These are phyloP conservation scores for Archips crataeganus DNA, from an alignment of 2,888 invertebrate genomes.

Conservation along the genomic window DNA sequence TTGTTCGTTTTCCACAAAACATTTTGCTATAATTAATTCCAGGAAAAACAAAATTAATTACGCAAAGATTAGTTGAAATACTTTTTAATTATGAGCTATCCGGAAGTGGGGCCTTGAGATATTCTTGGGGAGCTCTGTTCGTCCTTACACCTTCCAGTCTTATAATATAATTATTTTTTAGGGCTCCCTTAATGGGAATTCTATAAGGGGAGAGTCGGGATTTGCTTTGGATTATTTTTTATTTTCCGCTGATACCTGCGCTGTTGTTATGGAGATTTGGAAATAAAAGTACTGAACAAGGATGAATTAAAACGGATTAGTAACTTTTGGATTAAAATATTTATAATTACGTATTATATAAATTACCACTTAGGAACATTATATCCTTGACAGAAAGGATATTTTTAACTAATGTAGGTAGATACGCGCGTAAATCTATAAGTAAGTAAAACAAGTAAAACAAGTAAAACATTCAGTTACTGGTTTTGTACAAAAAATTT, in stretches of 20 bases:
- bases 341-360: too few relatives aligned
- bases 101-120: slow-evolving; percentile 11
- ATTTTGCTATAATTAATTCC: neutral
- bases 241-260: neutral
- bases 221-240: slow-evolving; percentile 25
- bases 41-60: slow-evolving; percentile 18
- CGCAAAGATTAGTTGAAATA: slow-evolving; percentile 18
- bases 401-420: too few relatives aligned
- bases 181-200: slow-evolving; percentile 25
- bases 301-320: neutral
- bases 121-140: slow-evolving; percentile 7
- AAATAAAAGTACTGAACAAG: neutral
- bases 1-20: neutral
- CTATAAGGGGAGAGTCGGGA: slow-evolving; percentile 23
- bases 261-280: slow-evolving; percentile 9
- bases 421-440: too few relatives aligned
- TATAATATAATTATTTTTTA: slow-evolving; percentile 29
- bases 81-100: slow-evolving; percentile 27
- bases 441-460: too few relatives aligned
- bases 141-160: slow-evolving; percentile 19
- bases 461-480: too few relatives aligned
- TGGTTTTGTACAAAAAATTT: too few relatives aligned
- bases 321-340: neutral
- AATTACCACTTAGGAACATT: too few relatives aligned
- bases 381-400: too few relatives aligned